phyloP scores from a whole-genome alignment of 2,113 vertebrate species.

The Gymnogyps californianus region DNA sequence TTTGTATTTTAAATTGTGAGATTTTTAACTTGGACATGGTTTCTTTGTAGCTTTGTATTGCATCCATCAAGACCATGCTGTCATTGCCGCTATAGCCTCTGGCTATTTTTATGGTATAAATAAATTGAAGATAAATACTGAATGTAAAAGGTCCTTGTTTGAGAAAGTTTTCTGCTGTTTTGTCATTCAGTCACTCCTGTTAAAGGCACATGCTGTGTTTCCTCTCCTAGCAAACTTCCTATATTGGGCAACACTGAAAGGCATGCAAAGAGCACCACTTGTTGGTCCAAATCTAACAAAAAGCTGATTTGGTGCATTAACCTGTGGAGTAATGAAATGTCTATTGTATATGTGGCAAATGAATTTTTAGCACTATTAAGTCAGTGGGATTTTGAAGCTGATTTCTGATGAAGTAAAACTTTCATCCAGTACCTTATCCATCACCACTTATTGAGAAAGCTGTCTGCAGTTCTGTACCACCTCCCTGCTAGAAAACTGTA shows the following conservation, averaged over 20 bases:
- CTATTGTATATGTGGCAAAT: background rate
- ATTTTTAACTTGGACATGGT: background rate
- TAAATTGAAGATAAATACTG: background rate
- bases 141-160: background rate
- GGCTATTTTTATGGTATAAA: background rate
- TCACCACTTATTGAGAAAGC: background rate
- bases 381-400: background rate
- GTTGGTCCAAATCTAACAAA: background rate
- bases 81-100: background rate
- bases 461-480: background rate
- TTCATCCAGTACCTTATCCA: background rate
- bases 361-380: background rate
- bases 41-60: background rate
- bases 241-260: background rate
- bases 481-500: background rate
- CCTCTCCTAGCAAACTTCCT: background rate
- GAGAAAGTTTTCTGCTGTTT: background rate
- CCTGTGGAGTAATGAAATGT: background rate
- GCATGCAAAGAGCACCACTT: background rate
- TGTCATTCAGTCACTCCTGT: background rate
- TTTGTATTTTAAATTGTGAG: background rate
- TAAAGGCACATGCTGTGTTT: background rate
- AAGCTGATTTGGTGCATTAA: background rate
- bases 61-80: background rate
- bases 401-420: background rate